A percentile compares a stretch with the other conserved stretches of the same genome.
These are phyloP conservation scores for Agapostemon virescens DNA, from an alignment of 2,888 invertebrate species.

Conservation along the genomic window DNA sequence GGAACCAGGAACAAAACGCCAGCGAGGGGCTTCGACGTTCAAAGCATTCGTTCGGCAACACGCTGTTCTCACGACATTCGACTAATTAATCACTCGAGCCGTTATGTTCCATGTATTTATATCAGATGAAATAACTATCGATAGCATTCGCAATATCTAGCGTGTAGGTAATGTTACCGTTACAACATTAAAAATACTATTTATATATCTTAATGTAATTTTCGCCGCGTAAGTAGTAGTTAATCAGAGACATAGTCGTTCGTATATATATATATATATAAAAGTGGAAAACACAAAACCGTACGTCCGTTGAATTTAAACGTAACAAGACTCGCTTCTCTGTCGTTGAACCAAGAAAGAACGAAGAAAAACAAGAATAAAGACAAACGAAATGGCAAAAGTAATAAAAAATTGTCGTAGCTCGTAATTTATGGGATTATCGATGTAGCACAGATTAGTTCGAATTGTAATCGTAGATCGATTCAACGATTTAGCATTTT, in stretches of 20 bases:
- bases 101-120: conserved; percentile 65
- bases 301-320: conserved; percentile 65
- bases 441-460: conserved; percentile 20
- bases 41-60: conserved; percentile 39
- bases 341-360: not conserved
- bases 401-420: not conserved
- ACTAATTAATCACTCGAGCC: conserved; percentile 55
- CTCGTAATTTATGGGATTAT: conserved; percentile 16
- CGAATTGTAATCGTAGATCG: conserved; percentile 14
- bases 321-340: conserved; percentile 60
- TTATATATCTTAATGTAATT: conserved; percentile 74
- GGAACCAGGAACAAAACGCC: not conserved
- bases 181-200: conserved; percentile 77
- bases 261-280: conserved; percentile 63
- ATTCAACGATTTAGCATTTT: conserved; percentile 41
- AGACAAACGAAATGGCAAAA: no score
- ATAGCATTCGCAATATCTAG: conserved; percentile 65
- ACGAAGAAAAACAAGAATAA: not conserved
- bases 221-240: conserved; percentile 62
- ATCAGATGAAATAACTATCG: conserved; percentile 60
- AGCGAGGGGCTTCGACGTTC: conserved; percentile 17
- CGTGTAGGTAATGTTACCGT: conserved; percentile 75
- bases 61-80: conserved; percentile 41
- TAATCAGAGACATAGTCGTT: conserved; percentile 70
- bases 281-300: conserved; percentile 13